These are phyloP conservation scores for Furcula furcula DNA, from an alignment of 2,888 invertebrate species.

Conservation along the genomic window DNA sequence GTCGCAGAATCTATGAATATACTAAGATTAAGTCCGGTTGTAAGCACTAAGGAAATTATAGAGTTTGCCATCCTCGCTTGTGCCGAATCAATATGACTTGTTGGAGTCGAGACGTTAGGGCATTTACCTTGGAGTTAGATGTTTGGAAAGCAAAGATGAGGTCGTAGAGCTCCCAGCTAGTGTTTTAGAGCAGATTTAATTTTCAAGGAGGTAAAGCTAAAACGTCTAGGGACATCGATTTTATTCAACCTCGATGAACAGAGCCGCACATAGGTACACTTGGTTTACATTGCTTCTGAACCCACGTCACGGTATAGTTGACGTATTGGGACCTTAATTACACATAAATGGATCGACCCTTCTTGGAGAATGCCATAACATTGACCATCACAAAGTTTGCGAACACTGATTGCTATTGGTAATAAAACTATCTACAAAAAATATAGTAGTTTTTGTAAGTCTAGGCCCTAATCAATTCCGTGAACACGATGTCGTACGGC, in stretches of 20 bases:
- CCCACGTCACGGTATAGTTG: slow-evolving; percentile 66
- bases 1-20: slow-evolving; percentile 11
- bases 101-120: slow-evolving; percentile 3
- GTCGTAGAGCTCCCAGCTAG: too few species aligned
- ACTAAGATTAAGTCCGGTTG: slow-evolving; percentile 10
- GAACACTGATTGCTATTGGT: slow-evolving; percentile 27
- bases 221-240: slow-evolving; percentile 21
- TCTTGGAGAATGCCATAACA: slow-evolving; percentile 46
- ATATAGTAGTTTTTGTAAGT: too few species aligned
- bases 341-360: slow-evolving; percentile 49
- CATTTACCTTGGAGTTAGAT: slow-evolving; percentile 7
- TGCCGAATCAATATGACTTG: slow-evolving; percentile 15
- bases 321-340: slow-evolving; percentile 64
- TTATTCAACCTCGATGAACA: slow-evolving; percentile 19
- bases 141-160: too few species aligned
- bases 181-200: slow-evolving; percentile 26
- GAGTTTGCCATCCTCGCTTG: slow-evolving; percentile 15
- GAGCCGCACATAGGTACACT: slow-evolving; percentile 33
- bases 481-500: too few species aligned
- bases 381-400: slow-evolving; percentile 54
- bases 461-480: too few species aligned
- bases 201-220: slow-evolving; percentile 25
- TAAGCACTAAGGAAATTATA: slow-evolving; percentile 10
- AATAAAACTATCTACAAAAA: too few species aligned
- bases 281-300: slow-evolving; percentile 51